Conservation (phyloP, 2,113 vertebrate species). For the Phalacrocorax aristotelis region DNA sequence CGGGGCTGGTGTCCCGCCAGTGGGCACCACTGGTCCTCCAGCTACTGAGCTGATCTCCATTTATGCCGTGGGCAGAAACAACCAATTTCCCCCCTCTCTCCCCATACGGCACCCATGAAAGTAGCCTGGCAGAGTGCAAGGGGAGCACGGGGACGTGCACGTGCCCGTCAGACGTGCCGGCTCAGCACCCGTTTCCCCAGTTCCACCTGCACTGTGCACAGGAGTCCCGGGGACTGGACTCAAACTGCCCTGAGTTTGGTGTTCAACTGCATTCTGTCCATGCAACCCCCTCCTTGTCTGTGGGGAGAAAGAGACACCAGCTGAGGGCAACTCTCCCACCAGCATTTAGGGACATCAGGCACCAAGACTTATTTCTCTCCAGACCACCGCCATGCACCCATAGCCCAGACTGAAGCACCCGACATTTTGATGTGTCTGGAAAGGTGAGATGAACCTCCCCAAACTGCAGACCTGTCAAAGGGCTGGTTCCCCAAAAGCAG, state of each 20-base stretch:
- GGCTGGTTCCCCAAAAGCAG: neutral
- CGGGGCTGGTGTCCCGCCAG: accelerated
- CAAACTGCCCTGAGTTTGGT: neutral
- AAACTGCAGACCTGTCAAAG: neutral
- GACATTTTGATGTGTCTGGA: neutral
- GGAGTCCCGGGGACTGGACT: neutral
- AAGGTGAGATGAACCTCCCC: neutral
- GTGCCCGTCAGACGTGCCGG: accelerated
- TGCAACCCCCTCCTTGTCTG: accelerated
- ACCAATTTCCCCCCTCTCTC: neutral
- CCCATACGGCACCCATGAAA: accelerated
- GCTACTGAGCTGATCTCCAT: neutral
- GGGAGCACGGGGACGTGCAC: accelerated
- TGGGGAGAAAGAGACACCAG: neutral
- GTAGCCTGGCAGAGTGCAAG: neutral
- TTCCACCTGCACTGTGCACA: accelerated
- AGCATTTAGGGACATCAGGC: neutral
- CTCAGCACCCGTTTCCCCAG: neutral
- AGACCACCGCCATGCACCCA: accelerated
- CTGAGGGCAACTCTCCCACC: neutral
- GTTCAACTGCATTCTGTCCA: neutral
- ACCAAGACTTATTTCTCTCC: neutral
- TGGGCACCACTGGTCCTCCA: neutral
- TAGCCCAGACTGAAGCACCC: neutral
- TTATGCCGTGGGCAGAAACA: neutral